Conservation (phyloP, 2,888 invertebrate genomes). For the Xiphydria camelus region DNA sequence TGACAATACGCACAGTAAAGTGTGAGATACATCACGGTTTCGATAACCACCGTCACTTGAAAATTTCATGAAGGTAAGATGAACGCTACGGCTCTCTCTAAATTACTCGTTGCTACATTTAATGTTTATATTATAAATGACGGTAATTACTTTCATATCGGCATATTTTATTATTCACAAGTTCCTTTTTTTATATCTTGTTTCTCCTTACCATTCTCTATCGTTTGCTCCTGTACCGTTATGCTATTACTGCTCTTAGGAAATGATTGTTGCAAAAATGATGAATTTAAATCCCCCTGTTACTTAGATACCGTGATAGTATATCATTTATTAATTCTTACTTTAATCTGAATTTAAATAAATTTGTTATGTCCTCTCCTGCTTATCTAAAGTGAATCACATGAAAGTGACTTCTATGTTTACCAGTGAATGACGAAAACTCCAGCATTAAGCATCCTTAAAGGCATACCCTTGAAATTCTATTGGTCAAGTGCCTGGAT, state of each 20-base stretch:
- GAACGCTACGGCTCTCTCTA: not conserved
- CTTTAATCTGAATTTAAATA: too few relatives aligned
- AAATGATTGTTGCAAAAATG: not conserved
- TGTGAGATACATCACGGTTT: not conserved
- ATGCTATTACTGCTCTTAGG: not conserved
- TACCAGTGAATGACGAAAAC: constrained; percentile 1
- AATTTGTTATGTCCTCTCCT: too few relatives aligned
- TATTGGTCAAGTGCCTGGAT: too few relatives aligned
- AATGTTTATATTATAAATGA: not conserved
- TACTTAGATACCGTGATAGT: too few relatives aligned
- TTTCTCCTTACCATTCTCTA: not conserved
- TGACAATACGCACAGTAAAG: not conserved
- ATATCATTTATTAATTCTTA: too few relatives aligned
- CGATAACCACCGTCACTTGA: not conserved
- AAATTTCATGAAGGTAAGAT: constrained; percentile 5
- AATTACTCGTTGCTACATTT: not conserved
- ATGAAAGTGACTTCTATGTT: too few relatives aligned
- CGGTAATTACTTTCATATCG: not conserved
- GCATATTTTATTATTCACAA: not conserved
- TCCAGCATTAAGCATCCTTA: not conserved
- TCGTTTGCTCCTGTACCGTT: not conserved
- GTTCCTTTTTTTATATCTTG: not conserved
- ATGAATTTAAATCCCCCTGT: too few relatives aligned
- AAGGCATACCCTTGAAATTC: too few relatives aligned
- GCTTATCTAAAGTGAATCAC: too few relatives aligned